These are phyloP conservation scores for Planiliza haematocheilus DNA, from an alignment of 2,113 vertebrate genomes.

Conservation along the genomic window DNA sequence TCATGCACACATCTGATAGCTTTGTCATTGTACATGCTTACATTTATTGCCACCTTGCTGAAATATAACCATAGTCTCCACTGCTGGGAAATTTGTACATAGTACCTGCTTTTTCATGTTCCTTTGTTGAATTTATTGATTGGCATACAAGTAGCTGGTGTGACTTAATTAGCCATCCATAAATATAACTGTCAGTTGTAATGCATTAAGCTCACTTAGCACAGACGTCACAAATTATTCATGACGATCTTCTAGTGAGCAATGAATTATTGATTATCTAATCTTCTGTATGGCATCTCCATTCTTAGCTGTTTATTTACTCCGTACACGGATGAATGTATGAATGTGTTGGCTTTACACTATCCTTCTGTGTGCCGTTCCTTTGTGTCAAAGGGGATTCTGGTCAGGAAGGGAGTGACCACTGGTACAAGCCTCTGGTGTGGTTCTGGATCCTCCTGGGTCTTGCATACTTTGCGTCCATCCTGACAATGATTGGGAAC, in stretches of 20 bases:
- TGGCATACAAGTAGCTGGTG: conserved; percentile 8
- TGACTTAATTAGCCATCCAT: conserved; percentile 54
- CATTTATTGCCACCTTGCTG: neutral
- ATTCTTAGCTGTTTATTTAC: conserved; percentile 38
- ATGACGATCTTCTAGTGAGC: conserved; percentile 31
- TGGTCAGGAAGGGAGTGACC: conserved; percentile 71
- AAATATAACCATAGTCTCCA: neutral
- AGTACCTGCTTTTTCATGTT: neutral
- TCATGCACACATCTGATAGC: too few relatives aligned
- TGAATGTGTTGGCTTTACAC: neutral
- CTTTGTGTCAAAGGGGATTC: conserved; percentile 67
- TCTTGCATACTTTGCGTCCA: conserved; percentile 92
- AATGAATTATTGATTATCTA: conserved; percentile 63
- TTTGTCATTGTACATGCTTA: neutral
- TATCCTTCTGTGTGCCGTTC: neutral
- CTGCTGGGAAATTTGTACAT: neutral
- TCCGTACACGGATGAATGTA: neutral
- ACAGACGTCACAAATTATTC: conserved; percentile 55
- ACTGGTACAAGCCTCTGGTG: conserved; percentile 91
- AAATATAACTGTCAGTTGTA: conserved; percentile 38
- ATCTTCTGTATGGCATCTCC: conserved; percentile 7
- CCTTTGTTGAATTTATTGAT: conserved; percentile 27
- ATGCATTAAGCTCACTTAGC: conserved; percentile 56
- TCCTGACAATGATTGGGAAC: conserved; percentile 93
- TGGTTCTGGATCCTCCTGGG: conserved; percentile 95